Evolutionary conservation across 37 sponge, comb jelly and placozoan species (phyloP).

Genomic region (Haliclona indistincta): DNA sequence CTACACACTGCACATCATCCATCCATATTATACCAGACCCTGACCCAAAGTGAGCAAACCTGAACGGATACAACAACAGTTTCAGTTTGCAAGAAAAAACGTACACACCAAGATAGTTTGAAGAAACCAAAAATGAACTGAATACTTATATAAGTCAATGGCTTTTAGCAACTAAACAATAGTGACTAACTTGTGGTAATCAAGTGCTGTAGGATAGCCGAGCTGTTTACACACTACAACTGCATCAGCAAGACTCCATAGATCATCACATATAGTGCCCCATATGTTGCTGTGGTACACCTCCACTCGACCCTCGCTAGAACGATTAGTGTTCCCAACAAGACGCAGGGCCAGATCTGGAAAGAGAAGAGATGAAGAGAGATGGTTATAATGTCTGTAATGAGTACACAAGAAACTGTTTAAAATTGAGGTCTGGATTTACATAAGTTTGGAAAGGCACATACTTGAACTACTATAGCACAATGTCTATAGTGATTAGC

Average conservation of each 20-base stretch:
- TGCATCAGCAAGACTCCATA: constrained; percentile 35
- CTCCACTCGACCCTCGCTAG: constrained; percentile 53
- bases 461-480: too few relatives aligned
- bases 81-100: too few relatives aligned
- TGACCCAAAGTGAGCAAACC: constrained; percentile 15
- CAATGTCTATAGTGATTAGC: too few relatives aligned
- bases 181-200: constrained; percentile 8
- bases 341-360: constrained; percentile 7
- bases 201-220: constrained; percentile 21
- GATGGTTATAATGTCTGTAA: too few relatives aligned
- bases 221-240: constrained; percentile 58
- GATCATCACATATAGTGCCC: constrained; percentile 66
- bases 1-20: constrained; percentile 50
- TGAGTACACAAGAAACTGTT: too few relatives aligned
- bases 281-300: constrained; percentile 53
- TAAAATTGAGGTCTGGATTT: too few relatives aligned
- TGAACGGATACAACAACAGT: constrained; percentile 10
- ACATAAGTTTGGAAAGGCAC: too few relatives aligned
- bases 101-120: too few relatives aligned
- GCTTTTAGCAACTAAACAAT: too few relatives aligned
- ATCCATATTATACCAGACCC: constrained; percentile 56
- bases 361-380: too few relatives aligned
- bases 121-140: too few relatives aligned
- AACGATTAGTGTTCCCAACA: constrained; percentile 4
- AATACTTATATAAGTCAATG: too few relatives aligned